Base-by-base conservation (phyloP, 1,140 invertebrate genomes). In the Penaeus chinensis region DNA sequence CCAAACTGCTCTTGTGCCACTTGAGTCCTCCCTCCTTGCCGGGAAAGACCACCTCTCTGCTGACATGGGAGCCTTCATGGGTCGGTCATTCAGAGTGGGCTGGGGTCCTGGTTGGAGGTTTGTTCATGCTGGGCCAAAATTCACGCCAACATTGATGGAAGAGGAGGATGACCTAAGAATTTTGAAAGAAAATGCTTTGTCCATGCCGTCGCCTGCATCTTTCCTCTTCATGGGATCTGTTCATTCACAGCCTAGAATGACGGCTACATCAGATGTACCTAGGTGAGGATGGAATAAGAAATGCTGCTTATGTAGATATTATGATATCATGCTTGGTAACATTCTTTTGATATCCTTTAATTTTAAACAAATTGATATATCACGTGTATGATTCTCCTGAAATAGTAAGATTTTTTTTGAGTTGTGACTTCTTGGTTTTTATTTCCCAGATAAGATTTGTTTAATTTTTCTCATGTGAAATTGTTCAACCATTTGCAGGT, bases 71-170 rank as follows among this genome's bases (percentile, higher is more conserved):
- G 92, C 91, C 27, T 93, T 93, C 86, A 95, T 94, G 93, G 95
- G 95, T 1, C 93, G 95, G 5, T 94, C 94, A 82, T 96, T 95
- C 87, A 94, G 96, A 90, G 93, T 95, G 0, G 95, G 95, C 0
- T 98, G 96, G 95, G 95, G 95, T 0, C 94, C 94, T 1, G 93
- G 93, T n/a, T 94, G 95, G 88, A 94, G 93, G 0, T 90, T 97
- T 13, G 93, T 94, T 10, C 89, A 90, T 61, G 77, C 76, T 65
- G 90, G 87, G 16, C 71, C 71, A 11, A n/a, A n/a, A 16, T 60
- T 90, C 18, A 76, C 84, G 3, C 60, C 81, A 63, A 24, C 63
- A 11, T 22, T n/a, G 3, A 76, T 60, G 11, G 63, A 61, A 8
- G 82, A 74, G 16, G 76, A 61, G 61, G 79, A 79, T 2, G 79